Evolutionary conservation across 1,140 invertebrate species (phyloP), one percentile per base, ranked within the genome.

Genomic region (Plodia interpunctella): DNA sequence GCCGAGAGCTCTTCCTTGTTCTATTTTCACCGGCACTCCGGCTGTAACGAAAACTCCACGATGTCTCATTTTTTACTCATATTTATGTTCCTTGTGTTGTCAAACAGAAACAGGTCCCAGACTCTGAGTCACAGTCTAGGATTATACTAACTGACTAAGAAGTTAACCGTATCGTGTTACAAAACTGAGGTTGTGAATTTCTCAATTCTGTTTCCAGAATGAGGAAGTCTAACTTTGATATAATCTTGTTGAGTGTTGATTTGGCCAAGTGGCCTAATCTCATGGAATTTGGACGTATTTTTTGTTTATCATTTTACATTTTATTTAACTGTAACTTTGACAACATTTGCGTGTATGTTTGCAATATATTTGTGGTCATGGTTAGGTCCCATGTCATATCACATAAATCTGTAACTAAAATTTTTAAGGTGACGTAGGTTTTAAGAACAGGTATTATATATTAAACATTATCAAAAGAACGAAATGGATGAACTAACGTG

Each of bases 101-200:
- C 28, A 59, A 59, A 59, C 50, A 59, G 44, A 51, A 13, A 8
- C 49, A 50, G 11, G 25, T 30, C 50, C 20, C 30, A 25, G 49
- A 58, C 49, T 28, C 57, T 59, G 57, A 59, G 49, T 59, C 57
- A 59, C 49, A 57, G 20, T 59, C 57, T 53, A 59, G 57, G 49
- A 30, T 59, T 59, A 53, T 51, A 59, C 49, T 59, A 32, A 59
- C 20, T 32, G 28, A 19, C 32, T 53, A 49, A 53, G 57, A 52
- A 59, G 57, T 59, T 52, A 51, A 53, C 19, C 20, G 50, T 52
- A 35, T 59, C 57, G 30, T 52, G 28, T 59, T 59, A 59, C 57
- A 44, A 44, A 44, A 44, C n/a, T 44, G 13, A 44, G 13, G 5
- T 15, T 6, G 15, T 5, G n/a, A 5, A 15, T 15, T 15, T 44